Percentiles rank a stretch among this genome's conserved stretches.
Evolutionary conservation across 2,888 invertebrate species (phyloP).

Genomic region (Pristionchus mayeri): DNA sequence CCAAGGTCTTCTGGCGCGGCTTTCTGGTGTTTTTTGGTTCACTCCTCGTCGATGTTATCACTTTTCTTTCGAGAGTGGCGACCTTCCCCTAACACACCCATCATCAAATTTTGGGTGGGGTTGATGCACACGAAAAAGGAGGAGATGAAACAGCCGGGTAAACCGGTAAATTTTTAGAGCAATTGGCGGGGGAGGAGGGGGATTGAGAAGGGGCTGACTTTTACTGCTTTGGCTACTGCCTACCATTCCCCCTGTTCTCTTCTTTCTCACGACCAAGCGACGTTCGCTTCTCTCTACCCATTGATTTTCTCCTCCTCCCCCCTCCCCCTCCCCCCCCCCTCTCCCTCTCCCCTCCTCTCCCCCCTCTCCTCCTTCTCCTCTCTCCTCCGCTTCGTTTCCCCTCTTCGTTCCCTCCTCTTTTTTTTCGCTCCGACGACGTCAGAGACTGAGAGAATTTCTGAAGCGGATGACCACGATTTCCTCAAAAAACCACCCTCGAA

Average conservation of each 20-base stretch:
- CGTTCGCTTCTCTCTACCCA: neutral
- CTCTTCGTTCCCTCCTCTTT: neutral
- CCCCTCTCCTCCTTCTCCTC: neutral
- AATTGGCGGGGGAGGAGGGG: neutral
- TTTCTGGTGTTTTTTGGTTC: too few species aligned
- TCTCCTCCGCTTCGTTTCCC: neutral
- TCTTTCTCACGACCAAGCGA: neutral
- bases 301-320: neutral
- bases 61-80: too few species aligned
- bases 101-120: neutral
- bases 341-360: neutral
- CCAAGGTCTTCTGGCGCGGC: too few species aligned
- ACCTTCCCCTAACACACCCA: neutral
- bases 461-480: too few species aligned
- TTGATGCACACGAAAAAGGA: neutral
- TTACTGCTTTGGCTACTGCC: neutral
- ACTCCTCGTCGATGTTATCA: too few species aligned
- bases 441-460: neutral
- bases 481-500: too few species aligned
- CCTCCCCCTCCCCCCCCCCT: neutral
- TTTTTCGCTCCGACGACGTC: neutral
- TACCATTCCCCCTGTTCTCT: neutral
- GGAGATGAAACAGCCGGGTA: neutral
- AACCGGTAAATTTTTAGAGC: conserved; percentile 12
- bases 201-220: neutral